Conservation (phyloP, 1,140 invertebrate species). For the Varroa destructor region DNA sequence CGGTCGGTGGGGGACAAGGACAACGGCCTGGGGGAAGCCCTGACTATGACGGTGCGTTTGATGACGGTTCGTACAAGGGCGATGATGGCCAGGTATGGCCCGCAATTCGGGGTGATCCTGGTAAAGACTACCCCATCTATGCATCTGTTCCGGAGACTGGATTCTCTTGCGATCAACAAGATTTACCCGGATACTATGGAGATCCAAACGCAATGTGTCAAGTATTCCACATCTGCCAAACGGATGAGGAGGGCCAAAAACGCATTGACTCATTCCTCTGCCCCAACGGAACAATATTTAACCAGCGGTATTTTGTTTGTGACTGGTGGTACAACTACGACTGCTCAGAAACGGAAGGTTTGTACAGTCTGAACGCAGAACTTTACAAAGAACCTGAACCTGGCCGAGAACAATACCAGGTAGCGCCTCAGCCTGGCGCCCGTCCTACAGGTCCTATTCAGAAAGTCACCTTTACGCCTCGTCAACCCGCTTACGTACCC, state of each 20-base stretch:
- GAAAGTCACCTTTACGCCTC: neutral
- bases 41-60: neutral
- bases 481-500: slow-evolving; percentile 9
- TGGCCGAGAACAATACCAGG: neutral
- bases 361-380: slow-evolving; percentile 46
- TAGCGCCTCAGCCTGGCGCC: neutral
- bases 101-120: slow-evolving; percentile 39
- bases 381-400: slow-evolving; percentile 35
- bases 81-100: slow-evolving; percentile 24
- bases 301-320: slow-evolving; percentile 41
- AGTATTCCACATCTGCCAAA: slow-evolving; percentile 42
- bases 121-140: slow-evolving; percentile 42
- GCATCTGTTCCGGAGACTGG: slow-evolving; percentile 37
- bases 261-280: slow-evolving; percentile 40
- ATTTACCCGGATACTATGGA: slow-evolving; percentile 39
- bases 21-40: neutral
- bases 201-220: slow-evolving; percentile 40
- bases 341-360: slow-evolving; percentile 48
- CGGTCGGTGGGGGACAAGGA: neutral
- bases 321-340: slow-evolving; percentile 82
- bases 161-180: slow-evolving; percentile 37
- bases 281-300: slow-evolving; percentile 42
- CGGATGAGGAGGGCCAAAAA: slow-evolving; percentile 33
- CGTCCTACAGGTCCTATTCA: neutral
- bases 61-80: slow-evolving; percentile 24